Base-by-base conservation (phyloP, 2,888 invertebrate species). In the Volucella zonaria region DNA sequence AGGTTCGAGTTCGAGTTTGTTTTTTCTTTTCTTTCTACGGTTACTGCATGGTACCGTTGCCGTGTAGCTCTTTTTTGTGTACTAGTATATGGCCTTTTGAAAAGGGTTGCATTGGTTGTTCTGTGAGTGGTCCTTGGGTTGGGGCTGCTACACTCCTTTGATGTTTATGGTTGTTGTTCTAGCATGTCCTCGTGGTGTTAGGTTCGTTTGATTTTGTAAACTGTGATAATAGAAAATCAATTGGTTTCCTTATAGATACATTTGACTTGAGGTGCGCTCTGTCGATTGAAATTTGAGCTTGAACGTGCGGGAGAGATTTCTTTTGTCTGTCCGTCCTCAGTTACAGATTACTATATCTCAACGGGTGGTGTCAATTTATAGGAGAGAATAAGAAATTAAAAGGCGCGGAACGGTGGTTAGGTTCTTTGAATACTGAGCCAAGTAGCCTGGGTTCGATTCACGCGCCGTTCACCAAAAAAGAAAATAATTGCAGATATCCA, bases 141-240 rank as follows among this genome's bases (percentile, higher is more conserved):
- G 23, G 23, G 3, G 4, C 23, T 23, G 4, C 23, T 23, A 23
- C 23, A 23, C 23, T 4, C 3, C 23, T 31, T 31, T 31, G 31
- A 8, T 15, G 56, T 58, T 70, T 58, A 18, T 18, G 47, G 45
- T 56, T 70, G 18, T 47, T 31, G 49, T 59, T 11, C 14, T 31
- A 40, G 49, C 70, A 49, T 40, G 58, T 45, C 38, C 58, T 58
- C 31, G 47, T 40, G 47, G 12, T 58, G 43, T 58, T 70, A 12
- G 15, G 38, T 49, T 15, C 40, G 40, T 31, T 31, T 31, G 31
- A 31, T 31, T 31, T 31, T 31, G 31, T 40, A 59, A 49, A 70
- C 49, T 40, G 49, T 49, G 49, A 70, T 59, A 49, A 70, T 70
- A 47, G 58, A 58, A 70, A 70, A 38, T 59, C 47, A 59, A 70